Evolutionary conservation across 2,888 invertebrate species (phyloP), one percentile per base, ranked within the genome.

Genomic region (Pristionchus exspectatus): DNA sequence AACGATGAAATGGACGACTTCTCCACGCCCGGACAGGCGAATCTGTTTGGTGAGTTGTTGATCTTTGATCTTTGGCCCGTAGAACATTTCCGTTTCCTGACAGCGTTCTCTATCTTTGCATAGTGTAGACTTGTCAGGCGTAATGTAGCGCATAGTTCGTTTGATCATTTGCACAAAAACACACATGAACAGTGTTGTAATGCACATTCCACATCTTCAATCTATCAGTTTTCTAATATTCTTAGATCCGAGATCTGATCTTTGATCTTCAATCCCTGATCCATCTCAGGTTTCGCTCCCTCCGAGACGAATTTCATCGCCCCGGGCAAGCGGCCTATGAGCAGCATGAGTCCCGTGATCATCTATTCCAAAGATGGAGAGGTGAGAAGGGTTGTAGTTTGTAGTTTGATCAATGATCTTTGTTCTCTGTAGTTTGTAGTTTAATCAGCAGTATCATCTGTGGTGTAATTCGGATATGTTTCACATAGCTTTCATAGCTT

Each of bases 331-430:
- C 96, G 97, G 72, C 97, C 98, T 0, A 96, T 98, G 93, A 98
- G 98, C 44, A 98, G 98, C 0, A 98, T 98, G 97, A 97, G 97
- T 90, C 98, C 98, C 0, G 96, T 97, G 38, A 97, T 98, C 87
- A 96, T 98, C n/a, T 95, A 97, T 5, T 96, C 97, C 92, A 95
- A 38, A 96, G 91, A 92, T 27, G 87, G 74, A 66, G 84, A 72
- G 56, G 69, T 69, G 72, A 27, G 12, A 18, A 81, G n/a, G 16
- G 24, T 77, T 77, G 24, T 24, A 50, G 77, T 77, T 44, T 77
- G 77, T 50, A 77, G 77, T 77, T 50, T 50, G 44, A 74, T 74
- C 74, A 16, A 66, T 66, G 66, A n/a, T 50, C 44, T 50, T 50
- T 50, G 38, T 10, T 3, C 72, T 72, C n/a, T 3, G n/a, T 7